Evolutionary conservation across 2,113 vertebrate genomes (phyloP), one percentile per base, ranked within the genome.

Genomic region (Erinaceus europaeus): DNA sequence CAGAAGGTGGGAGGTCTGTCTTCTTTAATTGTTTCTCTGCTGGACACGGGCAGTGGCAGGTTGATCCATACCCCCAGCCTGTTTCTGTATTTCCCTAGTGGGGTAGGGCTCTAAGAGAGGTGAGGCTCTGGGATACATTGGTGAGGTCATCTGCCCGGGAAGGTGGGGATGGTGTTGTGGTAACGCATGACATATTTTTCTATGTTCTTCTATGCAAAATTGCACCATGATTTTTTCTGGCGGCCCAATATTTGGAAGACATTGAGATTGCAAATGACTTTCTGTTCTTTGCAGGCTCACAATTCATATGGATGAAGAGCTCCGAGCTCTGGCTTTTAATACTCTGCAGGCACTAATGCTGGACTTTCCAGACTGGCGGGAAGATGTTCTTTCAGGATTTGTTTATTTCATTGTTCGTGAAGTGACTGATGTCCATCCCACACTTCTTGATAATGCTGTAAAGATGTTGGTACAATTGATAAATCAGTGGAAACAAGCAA

Each of bases 231-330:
- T n/a, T n/a, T n/a, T n/a, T n/a, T n/a, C n/a, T n/a, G n/a, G n/a
- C n/a, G n/a, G n/a, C n/a, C n/a, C n/a, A n/a, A n/a, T 0, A 0
- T 21, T 27, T 10, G 52, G n/a, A 9, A 57, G 42, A 64, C 83
- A 86, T 62, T 84, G 83, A 44, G 38, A 52, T 13, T 44, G 62
- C 94, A 92, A 65, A 95, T 29, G 44, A 74, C 7, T 0, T 3
- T 94, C 23, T 96, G 88, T 95, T 96, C 78, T 91, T 32, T 91
- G 84, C 95, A 99, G 99, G 96, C 95, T 99, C 95, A 99, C 99
- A 73, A 97, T 99, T 96, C 99, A 99, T 92, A 99, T 99, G 99
- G 99, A 99, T 78, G 99, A 99, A 97, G 99, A 99, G 95, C 98
- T 99, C 59, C 98, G 99, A 61, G 98, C 98, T 72, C 98, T 99